phyloP scores from a whole-genome alignment of 2,797 vertebrate genomes.

The Dermochelys coriacea region DNA sequence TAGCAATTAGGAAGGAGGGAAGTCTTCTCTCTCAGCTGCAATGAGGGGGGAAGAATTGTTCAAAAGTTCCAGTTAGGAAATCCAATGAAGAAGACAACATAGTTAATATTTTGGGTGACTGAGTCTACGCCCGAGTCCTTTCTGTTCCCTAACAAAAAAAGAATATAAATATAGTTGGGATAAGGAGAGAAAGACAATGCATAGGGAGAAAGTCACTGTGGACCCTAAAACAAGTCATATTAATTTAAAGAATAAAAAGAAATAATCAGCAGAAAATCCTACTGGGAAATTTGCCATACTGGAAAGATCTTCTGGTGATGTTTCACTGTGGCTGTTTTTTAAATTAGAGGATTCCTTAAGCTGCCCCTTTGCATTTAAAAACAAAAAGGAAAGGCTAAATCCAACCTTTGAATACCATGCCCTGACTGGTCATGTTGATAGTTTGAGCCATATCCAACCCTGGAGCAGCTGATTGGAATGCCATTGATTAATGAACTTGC shows the following conservation, averaged over 20 bases:
- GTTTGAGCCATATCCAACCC: too few species aligned
- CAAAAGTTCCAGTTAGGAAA: too few species aligned
- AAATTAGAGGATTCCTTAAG: background rate
- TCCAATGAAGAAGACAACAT: too few species aligned
- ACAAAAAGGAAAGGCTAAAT: background rate
- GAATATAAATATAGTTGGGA: background rate
- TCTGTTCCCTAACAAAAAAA: background rate
- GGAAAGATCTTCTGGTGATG: background rate
- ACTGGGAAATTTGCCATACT: background rate
- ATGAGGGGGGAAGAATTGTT: too few species aligned
- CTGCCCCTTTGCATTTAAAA: background rate
- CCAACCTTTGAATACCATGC: background rate
- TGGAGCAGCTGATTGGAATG: too few species aligned
- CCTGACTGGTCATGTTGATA: too few species aligned
- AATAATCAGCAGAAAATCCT: background rate
- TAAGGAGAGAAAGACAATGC: background rate
- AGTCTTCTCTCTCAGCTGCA: background rate
- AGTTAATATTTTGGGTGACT: background rate
- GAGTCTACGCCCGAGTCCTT: background rate
- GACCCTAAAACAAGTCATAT: background rate
- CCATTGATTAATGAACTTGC: too few species aligned
- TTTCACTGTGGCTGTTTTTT: background rate
- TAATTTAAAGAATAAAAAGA: background rate
- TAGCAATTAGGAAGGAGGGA: background rate
- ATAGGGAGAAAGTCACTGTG: background rate